These are phyloP conservation scores for Prionchulus punctatus DNA, from an alignment of 2,888 invertebrate genomes.

Conservation along the genomic window DNA sequence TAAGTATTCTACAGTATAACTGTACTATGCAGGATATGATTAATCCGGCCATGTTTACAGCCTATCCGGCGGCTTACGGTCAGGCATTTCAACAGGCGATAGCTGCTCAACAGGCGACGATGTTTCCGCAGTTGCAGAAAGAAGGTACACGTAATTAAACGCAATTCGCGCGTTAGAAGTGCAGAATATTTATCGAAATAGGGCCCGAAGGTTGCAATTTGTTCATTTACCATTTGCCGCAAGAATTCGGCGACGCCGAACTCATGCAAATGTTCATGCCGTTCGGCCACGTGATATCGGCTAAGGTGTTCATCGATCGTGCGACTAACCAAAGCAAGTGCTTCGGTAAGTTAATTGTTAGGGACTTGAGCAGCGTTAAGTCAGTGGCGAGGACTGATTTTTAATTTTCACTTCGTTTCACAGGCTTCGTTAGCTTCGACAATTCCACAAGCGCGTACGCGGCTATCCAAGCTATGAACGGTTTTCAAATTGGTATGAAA, in stretches of 20 bases:
- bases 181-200: constrained; percentile 15
- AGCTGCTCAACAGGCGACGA: constrained; percentile 35
- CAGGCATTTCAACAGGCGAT: constrained; percentile 68
- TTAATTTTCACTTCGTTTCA: constrained; percentile 18
- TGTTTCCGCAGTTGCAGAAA: constrained; percentile 51
- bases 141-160: constrained; percentile 48
- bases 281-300: constrained; percentile 92
- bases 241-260: constrained; percentile 93
- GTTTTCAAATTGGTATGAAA: constrained; percentile 99
- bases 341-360: constrained; percentile 80
- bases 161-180: neutral
- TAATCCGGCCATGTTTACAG: constrained; percentile 36
- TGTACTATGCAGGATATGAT: neutral
- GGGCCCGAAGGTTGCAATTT: constrained; percentile 96
- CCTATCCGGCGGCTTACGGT: constrained; percentile 85
- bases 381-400: neutral
- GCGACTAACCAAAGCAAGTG: constrained; percentile 98
- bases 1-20: neutral
- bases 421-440: constrained; percentile 98
- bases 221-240: constrained; percentile 97
- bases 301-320: constrained; percentile 99
- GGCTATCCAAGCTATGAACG: constrained; percentile 99
- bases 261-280: constrained; percentile 89
- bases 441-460: constrained; percentile 93
- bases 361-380: neutral